phyloP scores from a whole-genome alignment of 2,888 invertebrate species.

The Phanerotoma sp. region DNA sequence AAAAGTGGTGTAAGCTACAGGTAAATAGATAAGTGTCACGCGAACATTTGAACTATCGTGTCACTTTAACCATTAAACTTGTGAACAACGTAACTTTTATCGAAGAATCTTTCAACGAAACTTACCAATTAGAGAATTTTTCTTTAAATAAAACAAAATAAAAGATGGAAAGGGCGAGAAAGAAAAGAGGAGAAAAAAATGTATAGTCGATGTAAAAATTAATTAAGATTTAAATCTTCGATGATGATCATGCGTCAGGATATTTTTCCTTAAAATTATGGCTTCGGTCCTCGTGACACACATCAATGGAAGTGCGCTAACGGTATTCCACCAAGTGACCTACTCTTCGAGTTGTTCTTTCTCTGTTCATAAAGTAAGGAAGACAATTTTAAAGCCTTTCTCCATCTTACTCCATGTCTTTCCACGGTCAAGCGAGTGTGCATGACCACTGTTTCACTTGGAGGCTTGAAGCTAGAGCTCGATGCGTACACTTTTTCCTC shows the following conservation, averaged over 20 bases:
- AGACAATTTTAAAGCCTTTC: slow-evolving; percentile 27
- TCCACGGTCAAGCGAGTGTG: slow-evolving; percentile 33
- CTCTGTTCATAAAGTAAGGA: slow-evolving; percentile 21
- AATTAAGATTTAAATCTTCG: slow-evolving; percentile 1
- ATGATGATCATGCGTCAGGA: not conserved
- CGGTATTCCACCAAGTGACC: slow-evolving; percentile 52
- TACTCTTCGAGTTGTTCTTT: slow-evolving; percentile 42
- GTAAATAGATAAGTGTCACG: slow-evolving; percentile 16
- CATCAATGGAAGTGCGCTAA: slow-evolving; percentile 53
- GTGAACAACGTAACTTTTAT: not conserved
- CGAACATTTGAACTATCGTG: not conserved
- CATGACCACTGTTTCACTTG: slow-evolving; percentile 16
- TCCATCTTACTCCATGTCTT: slow-evolving; percentile 21
- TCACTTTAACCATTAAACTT: not conserved
- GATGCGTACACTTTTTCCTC: slow-evolving; percentile 44
- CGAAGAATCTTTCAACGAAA: slow-evolving; percentile 4
- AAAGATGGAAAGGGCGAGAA: too few species aligned
- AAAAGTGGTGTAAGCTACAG: slow-evolving; percentile 17
- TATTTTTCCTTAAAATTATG: slow-evolving; percentile 13
- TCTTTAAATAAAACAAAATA: not conserved
- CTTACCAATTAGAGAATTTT: not conserved
- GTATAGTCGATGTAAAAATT: slow-evolving; percentile 19
- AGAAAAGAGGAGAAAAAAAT: not conserved
- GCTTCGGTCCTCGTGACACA: slow-evolving; percentile 52
- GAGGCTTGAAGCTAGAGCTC: slow-evolving; percentile 20